Evolutionary conservation across 2,888 invertebrate genomes (phyloP), one percentile per base, ranked within the genome.

Genomic region (Catocala sponsa): DNA sequence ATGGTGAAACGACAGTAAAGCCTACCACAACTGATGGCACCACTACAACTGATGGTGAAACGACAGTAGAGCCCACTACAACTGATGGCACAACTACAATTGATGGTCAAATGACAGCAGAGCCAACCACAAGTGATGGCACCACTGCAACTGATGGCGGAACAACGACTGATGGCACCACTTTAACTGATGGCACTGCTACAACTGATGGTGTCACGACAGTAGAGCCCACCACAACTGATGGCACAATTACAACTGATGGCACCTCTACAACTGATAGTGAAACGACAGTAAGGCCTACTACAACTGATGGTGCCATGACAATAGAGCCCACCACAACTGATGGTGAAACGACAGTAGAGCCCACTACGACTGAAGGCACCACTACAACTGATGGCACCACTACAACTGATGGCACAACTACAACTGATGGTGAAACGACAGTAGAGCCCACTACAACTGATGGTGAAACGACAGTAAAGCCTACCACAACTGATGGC

Each of bases 401-500:
- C 1, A 47, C 47, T 2, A 47, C 50, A 32, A 57, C 66, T 1
- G 58, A 55, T 0, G 35, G 12, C 13, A 11, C 44, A 0, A 44
- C 67, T 10, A 63, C 67, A 1, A 55, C 49, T 6, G 47, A 61
- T n/a, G 25, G 12, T 0, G 43, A 59, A 5, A 67, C 59, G 0
- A 52, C 33, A 4, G 44, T 49, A 32, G 32, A 25, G 6, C 43
- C 56, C 7, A 25, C 47, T 15, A 47, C 47, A 9, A 47, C 54
- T 10, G 41, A 25, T 2, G 11, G 46, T 0, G 35, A 60, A 32
- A 54, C 48, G 0, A 41, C 12, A 38, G 42, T n/a, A 9, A 47
- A 42, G 11, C 32, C 25, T 5, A 32, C 46, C 4, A 55, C 67
- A 6, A 35, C 57, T 46, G 48, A 42, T 32, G 57, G 44, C 11